Base-by-base conservation (phyloP, 1,140 invertebrate species). In the Solenopsis invicta region DNA sequence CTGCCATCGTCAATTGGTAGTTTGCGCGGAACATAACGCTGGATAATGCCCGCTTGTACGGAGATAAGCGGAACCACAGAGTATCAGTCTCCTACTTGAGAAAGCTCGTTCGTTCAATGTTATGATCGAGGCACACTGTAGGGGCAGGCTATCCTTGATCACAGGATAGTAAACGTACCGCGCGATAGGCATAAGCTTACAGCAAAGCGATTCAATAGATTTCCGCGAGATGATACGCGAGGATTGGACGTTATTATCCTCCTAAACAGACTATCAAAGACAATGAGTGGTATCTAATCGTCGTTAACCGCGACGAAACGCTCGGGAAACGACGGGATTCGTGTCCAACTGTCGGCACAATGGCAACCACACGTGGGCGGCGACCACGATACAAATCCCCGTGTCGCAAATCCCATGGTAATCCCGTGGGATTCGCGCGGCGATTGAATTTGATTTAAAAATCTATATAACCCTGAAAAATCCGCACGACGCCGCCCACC, bases 181-280 rank as follows among this genome's bases (percentile, higher is more conserved):
- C 29, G 54, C 76, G 66, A 87, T 59, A 45, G 62, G 76, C 61
- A 62, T 69, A 52, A 89, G 69, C 76, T 56, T 29, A 48, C 24
- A 56, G 69, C 75, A 54, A 86, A 71, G 62, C 37, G 64, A 86
- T 71, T 86, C 76, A 86, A 86, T 86, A 80, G 75, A 86, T 86
- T 67, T 80, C 76, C 85, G 64, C 76, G 76, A 8, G 64, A 69
- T 45, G 74, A 64, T 45, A 85, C 48, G 48, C 48, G 48, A 69
- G 62, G 21, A 78, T 77, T 48, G 82, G 52, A 69, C 64, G 75
- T 86, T 80, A 69, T 80, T 78, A 78, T 69, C 59, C 52, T 16
- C 18, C 85, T 86, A 86, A 86, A 86, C 85, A 78, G 76, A 41
- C 52, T 48, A 81, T 86, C 76, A 86, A 67, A 67, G 64, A 67